Percentiles rank a stretch among this genome's conserved stretches.
Evolutionary conservation across 2,888 invertebrate genomes (phyloP).

Genomic region (Keiferia lycopersicella): DNA sequence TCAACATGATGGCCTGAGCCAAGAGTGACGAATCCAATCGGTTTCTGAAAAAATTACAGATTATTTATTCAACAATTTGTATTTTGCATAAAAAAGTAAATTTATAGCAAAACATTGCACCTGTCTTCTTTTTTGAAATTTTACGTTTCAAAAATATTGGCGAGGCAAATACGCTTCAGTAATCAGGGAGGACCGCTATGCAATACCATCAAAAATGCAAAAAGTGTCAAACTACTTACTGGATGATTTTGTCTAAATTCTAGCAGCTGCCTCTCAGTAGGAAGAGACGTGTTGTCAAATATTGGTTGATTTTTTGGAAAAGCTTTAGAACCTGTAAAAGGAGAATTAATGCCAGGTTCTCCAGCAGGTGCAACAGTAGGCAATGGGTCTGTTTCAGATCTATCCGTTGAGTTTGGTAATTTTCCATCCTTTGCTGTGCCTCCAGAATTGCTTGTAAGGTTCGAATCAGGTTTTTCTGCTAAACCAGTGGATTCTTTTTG

Average conservation of each 20-base stretch:
- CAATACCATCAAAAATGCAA: conserved; percentile 30
- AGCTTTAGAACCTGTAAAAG: background rate
- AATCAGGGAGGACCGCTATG: no score
- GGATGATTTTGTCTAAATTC: conserved; percentile 47
- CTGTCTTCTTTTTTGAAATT: no score
- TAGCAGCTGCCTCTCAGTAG: conserved; percentile 27
- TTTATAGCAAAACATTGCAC: no score
- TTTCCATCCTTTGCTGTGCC: background rate
- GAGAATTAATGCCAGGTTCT: background rate
- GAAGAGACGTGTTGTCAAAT: conserved; percentile 50
- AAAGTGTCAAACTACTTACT: conserved; percentile 11
- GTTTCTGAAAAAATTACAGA: conserved; percentile 51
- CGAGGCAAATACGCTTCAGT: no score
- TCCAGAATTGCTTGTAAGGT: background rate
- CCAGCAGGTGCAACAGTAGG: background rate
- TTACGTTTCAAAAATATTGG: no score
- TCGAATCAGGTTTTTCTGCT: background rate
- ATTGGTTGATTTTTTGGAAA: conserved; percentile 80
- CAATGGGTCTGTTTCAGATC: background rate
- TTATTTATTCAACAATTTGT: background rate
- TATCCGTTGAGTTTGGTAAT: background rate
- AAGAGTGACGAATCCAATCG: conserved; percentile 83
- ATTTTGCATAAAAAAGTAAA: no score
- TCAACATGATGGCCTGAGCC: conserved; percentile 89
- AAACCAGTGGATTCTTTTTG: background rate